A percentile compares a stretch with the other conserved stretches of the same genome.
Evolutionary conservation across 2,113 vertebrate species (phyloP).

Genomic region (Chlorocebus sabaeus): DNA sequence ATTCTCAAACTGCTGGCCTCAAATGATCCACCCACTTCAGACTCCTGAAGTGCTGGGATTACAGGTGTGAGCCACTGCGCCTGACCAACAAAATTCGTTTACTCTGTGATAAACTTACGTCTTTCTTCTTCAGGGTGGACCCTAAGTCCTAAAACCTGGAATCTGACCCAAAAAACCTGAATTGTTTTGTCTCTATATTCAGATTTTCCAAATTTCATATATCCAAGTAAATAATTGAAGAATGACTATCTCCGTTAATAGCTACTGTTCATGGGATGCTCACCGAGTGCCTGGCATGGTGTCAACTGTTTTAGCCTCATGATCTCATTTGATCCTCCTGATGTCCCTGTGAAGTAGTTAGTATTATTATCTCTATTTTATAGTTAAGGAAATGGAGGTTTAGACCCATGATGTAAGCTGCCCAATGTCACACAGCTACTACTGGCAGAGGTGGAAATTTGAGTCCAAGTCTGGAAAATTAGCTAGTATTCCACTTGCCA

Average conservation of each 20-base stretch:
- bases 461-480: neutral
- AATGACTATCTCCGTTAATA: neutral
- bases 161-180: neutral
- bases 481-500: neutral
- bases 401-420: neutral
- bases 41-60: too few relatives aligned
- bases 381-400: neutral
- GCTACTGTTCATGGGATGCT: neutral
- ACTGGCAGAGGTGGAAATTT: neutral
- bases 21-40: too few relatives aligned
- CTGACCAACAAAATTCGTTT: neutral
- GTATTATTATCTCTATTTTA: neutral
- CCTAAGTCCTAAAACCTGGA: neutral
- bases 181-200: neutral
- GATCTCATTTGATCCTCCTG: neutral
- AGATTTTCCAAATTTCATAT: neutral
- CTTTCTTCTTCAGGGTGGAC: neutral
- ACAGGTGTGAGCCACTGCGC: too few relatives aligned
- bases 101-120: neutral
- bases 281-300: neutral
- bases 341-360: neutral
- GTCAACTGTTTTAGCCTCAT: neutral
- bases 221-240: neutral
- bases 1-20: too few relatives aligned
- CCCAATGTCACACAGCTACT: neutral